Percentiles rank a stretch among this genome's conserved stretches.
Evolutionary conservation across 2,113 vertebrate species (phyloP).

Genomic region (Neodontobutis hainanensis): DNA sequence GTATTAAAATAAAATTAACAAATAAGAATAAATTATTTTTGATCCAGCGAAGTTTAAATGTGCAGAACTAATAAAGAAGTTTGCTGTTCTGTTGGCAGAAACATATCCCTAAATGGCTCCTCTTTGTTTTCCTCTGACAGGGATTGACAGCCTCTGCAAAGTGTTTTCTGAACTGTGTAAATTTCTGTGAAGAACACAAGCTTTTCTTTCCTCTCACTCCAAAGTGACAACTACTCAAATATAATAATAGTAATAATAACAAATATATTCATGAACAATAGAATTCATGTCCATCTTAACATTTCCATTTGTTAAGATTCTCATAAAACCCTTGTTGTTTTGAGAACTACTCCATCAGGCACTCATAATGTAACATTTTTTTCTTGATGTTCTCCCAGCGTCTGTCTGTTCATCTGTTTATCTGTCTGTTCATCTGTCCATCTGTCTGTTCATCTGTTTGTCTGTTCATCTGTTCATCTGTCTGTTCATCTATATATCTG

Average conservation of each 20-base stretch:
- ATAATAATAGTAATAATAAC: conserved; percentile 22
- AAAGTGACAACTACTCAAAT: conserved; percentile 20
- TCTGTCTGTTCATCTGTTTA: conserved; percentile 3
- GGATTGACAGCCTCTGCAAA: conserved; percentile 39
- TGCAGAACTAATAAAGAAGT: conserved; percentile 1
- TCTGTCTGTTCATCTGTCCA: conserved; percentile 15
- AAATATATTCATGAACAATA: conserved; percentile 3
- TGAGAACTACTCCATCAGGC: conserved; percentile 3
- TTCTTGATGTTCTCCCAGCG: conserved; percentile 3
- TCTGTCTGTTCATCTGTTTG: conserved; percentile 23
- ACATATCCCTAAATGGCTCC: conserved; percentile 13
- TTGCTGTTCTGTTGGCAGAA: neutral
- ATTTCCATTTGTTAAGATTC: conserved; percentile 12
- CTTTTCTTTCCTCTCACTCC: conserved; percentile 28
- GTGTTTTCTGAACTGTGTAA: conserved; percentile 42
- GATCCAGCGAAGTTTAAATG: too few relatives aligned
- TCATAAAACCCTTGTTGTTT: conserved; percentile 37
- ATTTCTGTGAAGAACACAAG: conserved; percentile 27
- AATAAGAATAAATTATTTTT: too few relatives aligned
- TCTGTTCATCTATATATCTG: neutral
- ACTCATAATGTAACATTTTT: conserved; percentile 34
- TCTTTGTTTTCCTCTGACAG: conserved; percentile 45
- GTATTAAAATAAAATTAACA: too few relatives aligned
- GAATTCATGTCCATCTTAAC: conserved; percentile 36
- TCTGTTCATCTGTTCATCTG: conserved; percentile 8